Conservation (phyloP, 1,140 invertebrate genomes). For the Hetaerina americana region DNA sequence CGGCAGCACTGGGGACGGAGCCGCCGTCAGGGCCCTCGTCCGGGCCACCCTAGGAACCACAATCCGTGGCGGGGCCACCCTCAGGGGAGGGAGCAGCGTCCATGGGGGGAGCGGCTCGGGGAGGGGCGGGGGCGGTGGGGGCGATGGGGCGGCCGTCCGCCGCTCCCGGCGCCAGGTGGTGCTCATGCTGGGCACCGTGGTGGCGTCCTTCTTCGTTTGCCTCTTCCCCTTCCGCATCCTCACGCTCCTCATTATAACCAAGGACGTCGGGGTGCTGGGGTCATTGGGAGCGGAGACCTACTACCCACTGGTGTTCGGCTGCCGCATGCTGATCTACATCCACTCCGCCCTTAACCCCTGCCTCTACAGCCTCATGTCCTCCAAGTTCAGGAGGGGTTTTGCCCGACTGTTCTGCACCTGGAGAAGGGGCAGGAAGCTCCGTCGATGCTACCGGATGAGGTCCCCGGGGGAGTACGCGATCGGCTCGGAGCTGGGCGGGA, state of each 20-base stretch:
- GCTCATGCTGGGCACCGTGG: constrained; percentile 69
- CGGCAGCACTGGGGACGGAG: constrained; percentile 10
- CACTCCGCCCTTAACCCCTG: constrained; percentile 76
- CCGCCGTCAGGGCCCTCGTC: constrained; percentile 10
- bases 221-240: constrained; percentile 71
- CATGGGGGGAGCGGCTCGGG: background rate
- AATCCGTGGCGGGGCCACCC: background rate
- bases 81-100: constrained; percentile 14
- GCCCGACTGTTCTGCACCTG: constrained; percentile 40
- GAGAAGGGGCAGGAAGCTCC: constrained; percentile 24
- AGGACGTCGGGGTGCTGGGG: constrained; percentile 40
- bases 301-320: constrained; percentile 67
- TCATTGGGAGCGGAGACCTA: constrained; percentile 54
- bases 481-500: background rate
- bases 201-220: constrained; percentile 74
- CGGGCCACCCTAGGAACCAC: background rate
- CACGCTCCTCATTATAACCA: constrained; percentile 64
- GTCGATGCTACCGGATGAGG: constrained; percentile 15
- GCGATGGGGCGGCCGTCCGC: constrained; percentile 18
- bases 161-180: constrained; percentile 55
- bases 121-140: background rate
- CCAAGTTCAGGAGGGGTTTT: constrained; percentile 68
- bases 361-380: constrained; percentile 72
- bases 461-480: background rate
- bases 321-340: constrained; percentile 70